phyloP scores from a whole-genome alignment of 2,888 invertebrate genomes.

The Tiphia femorata region DNA sequence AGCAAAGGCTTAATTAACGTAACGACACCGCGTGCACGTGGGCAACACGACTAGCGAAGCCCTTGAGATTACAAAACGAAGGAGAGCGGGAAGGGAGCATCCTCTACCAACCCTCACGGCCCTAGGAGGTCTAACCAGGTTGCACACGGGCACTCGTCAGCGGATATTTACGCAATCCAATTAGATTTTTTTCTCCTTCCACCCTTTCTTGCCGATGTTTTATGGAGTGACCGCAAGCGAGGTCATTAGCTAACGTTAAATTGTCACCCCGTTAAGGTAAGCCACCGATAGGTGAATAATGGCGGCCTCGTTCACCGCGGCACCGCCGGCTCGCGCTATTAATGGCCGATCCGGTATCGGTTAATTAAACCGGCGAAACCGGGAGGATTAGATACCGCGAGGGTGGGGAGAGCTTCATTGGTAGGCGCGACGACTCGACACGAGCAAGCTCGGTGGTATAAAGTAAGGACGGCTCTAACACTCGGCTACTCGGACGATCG shows the following conservation, averaged over 20 bases:
- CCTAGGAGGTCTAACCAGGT: too few relatives aligned
- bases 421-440: conserved; percentile 11
- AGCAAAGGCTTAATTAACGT: too few relatives aligned
- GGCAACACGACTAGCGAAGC: too few relatives aligned
- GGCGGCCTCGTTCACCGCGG: conserved; percentile 29
- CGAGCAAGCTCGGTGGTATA: conserved; percentile 13
- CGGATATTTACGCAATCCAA: too few relatives aligned
- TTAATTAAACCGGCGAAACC: conserved; percentile 34
- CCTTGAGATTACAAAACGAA: background rate
- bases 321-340: conserved; percentile 10
- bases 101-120: background rate
- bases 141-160: too few relatives aligned
- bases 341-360: conserved; percentile 32
- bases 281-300: conserved; percentile 28
- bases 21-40: too few relatives aligned
- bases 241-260: conserved; percentile 34
- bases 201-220: too few relatives aligned
- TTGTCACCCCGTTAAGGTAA: conserved; percentile 36
- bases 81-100: background rate
- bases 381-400: conserved; percentile 3
- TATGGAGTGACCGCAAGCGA: conserved; percentile 12
- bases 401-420: background rate
- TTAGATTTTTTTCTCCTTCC: too few relatives aligned
- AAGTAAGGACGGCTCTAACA: background rate
- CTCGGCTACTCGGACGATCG: background rate